Base-by-base conservation (phyloP, 2,113 vertebrate species). In the Vireo altiloquus region DNA sequence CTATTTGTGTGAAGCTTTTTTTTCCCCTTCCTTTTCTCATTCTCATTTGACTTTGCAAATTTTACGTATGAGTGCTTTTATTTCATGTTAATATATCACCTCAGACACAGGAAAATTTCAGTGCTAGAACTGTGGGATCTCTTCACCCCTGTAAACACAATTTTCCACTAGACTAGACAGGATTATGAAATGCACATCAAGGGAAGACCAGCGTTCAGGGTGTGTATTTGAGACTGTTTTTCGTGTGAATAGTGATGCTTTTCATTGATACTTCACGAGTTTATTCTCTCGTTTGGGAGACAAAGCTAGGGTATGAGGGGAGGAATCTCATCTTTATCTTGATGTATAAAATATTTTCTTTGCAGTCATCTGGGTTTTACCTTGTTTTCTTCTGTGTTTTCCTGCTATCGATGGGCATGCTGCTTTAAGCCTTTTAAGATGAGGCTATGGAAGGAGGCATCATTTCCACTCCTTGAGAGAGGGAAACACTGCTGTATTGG, bases 371-470 rank as follows among this genome's bases (percentile, higher is more conserved):
- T 72, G 37, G 7, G 8, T 50, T 82, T 79, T 68, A 35, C 57
- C 20, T 31, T 78, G 15, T 69, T 72, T 77, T 60, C 25, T 42
- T 81, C 25, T 49, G 4, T 56, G 13, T 80, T 78, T 93, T 92
- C 60, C 44, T 3, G 7, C 44, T 71, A 8, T 82, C 3, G 0
- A 0, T 64, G 27, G 13, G 22, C 27, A 23, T 65, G 28, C 13
- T 53, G 15, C 49, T 92, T 89, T 64, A 91, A 75, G 61, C 44
- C 9, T 68, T 77, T 44, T 53, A n/a, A 30, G 35, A 69, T 57
- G 25, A 54, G 18, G 5, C 19, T 66, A 0, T 53, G 40, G 60
- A 65, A 76, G 37, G 17, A 88, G 37, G 39, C 11, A 24, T 22
- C 8, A 20, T 89, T 89, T 54, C 39, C 4, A 13, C 4, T 40